Conservation (phyloP, 35 echinoderm and acorn worm species). For the Apostichopus parvimensis region DNA sequence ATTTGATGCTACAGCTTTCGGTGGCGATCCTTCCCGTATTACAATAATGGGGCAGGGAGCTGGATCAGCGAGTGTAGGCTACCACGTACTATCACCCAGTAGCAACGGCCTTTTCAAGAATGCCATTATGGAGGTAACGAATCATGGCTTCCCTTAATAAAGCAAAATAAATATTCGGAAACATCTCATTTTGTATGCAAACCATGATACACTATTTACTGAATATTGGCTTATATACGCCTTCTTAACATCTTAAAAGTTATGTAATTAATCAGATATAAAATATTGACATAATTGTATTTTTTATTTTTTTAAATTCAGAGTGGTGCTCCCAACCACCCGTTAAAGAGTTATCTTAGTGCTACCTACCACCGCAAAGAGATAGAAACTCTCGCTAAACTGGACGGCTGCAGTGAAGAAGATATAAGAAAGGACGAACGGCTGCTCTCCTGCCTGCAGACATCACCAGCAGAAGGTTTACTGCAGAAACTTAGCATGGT, state of each 20-base stretch:
- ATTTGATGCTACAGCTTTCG: conserved; percentile 32
- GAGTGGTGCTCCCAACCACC: neutral
- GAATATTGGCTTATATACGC: too few species aligned
- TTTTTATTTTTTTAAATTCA: neutral
- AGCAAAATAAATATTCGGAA: too few species aligned
- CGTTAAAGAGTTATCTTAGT: neutral
- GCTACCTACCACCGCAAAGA: neutral
- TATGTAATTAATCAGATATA: too few species aligned
- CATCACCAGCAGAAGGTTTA: neutral
- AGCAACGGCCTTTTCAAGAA: conserved; percentile 26
- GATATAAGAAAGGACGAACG: neutral
- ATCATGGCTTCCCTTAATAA: too few species aligned
- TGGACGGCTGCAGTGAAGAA: neutral
- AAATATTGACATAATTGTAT: too few species aligned
- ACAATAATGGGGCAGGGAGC: conserved; percentile 62
- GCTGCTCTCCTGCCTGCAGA: neutral
- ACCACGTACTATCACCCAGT: conserved; percentile 21
- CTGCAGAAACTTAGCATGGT: neutral
- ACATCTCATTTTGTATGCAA: too few species aligned
- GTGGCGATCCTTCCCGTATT: conserved; percentile 48
- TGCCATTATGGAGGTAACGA: conserved; percentile 40
- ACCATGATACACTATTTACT: too few species aligned
- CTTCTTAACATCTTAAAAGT: too few species aligned
- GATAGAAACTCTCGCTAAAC: conserved; percentile 8
- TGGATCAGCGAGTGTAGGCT: conserved; percentile 23